Conservation (phyloP, 2,888 invertebrate species). For the Neoascia interrupta region DNA sequence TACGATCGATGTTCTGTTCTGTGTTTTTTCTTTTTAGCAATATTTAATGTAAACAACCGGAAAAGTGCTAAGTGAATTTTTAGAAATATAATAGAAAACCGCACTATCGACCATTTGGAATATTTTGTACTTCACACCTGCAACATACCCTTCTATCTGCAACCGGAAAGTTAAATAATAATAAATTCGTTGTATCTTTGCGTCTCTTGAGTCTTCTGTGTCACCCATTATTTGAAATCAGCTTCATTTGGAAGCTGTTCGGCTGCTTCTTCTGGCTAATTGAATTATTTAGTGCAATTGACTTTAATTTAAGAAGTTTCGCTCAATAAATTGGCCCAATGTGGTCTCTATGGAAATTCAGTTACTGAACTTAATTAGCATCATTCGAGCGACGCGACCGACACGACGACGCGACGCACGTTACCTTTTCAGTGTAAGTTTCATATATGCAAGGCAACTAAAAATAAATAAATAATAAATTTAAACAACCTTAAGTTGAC, state of each 20-base stretch:
- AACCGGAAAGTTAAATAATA: no score
- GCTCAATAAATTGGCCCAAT: conserved; percentile 15
- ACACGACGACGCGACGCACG: background rate
- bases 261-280: conserved; percentile 23
- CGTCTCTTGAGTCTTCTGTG: no score
- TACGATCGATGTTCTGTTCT: conserved; percentile 3
- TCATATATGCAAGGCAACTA: background rate
- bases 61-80: conserved; percentile 22
- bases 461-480: background rate
- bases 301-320: conserved; percentile 44
- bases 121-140: background rate
- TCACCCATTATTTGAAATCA: conserved; percentile 14
- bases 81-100: conserved; percentile 6
- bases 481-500: background rate
- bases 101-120: background rate
- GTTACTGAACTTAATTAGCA: conserved; percentile 26
- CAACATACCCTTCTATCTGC: conserved; percentile 6
- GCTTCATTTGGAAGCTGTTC: conserved; percentile 9
- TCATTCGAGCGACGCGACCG: background rate
- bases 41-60: conserved; percentile 18
- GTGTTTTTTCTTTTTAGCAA: background rate
- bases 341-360: conserved; percentile 1
- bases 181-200: background rate
- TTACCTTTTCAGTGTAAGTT: conserved; percentile 19
- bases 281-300: conserved; percentile 61